Evolutionary conservation across 2,113 vertebrate species (phyloP), one percentile per base, ranked within the genome.

Genomic region (Grammomys surdaster): DNA sequence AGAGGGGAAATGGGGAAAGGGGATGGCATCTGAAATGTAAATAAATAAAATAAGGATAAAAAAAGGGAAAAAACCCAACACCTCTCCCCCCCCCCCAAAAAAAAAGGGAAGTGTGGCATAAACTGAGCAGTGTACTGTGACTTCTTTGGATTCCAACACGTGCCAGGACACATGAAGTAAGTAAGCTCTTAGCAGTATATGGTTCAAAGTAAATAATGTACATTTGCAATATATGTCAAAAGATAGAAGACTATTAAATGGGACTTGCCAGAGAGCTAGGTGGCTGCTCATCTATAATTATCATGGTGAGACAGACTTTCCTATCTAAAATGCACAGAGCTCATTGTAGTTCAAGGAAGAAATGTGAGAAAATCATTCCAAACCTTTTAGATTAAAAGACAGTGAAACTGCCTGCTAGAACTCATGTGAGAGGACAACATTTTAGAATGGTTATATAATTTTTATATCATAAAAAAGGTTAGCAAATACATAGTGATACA

Each of bases 181-280:
- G 60, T 36, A 86, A 54, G 17, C 24, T 72, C 43, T 86, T 28
- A 89, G 76, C 75, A 54, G 70, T n/a, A 76, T 58, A 65, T 65
- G 51, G 77, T 40, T 80, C 60, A 93, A 95, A 95, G 24, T 43
- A 90, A 86, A 93, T 70, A 76, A 60, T 73, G 2, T 11, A 48
- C 12, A 48, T 5, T 58, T 69, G 43, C 6, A 51, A 28, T 77
- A 9, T 51, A 11, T 77, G 24, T 63, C 40, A 20, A 70, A 89
- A 70, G 26, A 76, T 1, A 54, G 54, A 82, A 67, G 20, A 89
- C 13, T 40, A 60, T 13, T 43, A 89, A 28, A 78, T 7, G 43
- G 36, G 13, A 86, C 17, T 72, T 86, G 33, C 10, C 43, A 43
- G 36, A 63, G 8, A 72, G 8, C 80, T 86, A 93, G 63, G 28